Base-by-base conservation (phyloP, 2,113 vertebrate species). In the Myotis davidii region DNA sequence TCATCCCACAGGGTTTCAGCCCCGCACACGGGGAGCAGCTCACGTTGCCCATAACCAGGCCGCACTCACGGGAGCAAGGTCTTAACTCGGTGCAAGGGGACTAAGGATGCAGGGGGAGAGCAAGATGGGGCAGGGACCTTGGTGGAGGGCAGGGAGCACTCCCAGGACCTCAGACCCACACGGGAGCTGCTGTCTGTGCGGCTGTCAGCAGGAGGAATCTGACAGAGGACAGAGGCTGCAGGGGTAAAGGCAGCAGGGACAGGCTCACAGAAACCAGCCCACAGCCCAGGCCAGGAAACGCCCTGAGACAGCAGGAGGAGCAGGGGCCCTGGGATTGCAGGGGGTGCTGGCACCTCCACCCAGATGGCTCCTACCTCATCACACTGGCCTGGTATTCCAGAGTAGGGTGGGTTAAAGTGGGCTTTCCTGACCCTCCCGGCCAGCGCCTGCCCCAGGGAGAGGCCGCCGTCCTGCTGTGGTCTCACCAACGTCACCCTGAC, bases 41-140 rank as follows among this genome's bases (percentile, higher is more conserved):
- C 95, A 56, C 48, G 1, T 88, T 92, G 96, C 95, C 97, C 96
- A 67, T 61, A 90, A 29, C 94, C 93, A 39, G 27, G 88, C 96
- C 78, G 96, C 64, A 82, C 87, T 96, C 85, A 84, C n/a, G 2
- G 69, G 84, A 91, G 96, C 94, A 90, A 94, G 95, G 92, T 96
- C 97, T 97, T 77, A 95, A 96, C 92, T 94, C 78, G 11, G 83
- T 32, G 45, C 70, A 94, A 94, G 73, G 76, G 96, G 89, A 96
- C 94, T 94, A 97, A 96, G 94, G 89, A 76, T 0, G 0, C 39
- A 92, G 96, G 96, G 95, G 76, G 93, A 96, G 94, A 90, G 69
- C 91, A 3, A 94, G 95, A 96, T 95, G 5, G 45, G 52, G 37
- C 1, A 1, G 56, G 56, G 50, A 39, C 2, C 52, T 59, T 5